These are phyloP conservation scores for Micronisus gabar DNA, from an alignment of 2,113 vertebrate species.

Conservation along the genomic window DNA sequence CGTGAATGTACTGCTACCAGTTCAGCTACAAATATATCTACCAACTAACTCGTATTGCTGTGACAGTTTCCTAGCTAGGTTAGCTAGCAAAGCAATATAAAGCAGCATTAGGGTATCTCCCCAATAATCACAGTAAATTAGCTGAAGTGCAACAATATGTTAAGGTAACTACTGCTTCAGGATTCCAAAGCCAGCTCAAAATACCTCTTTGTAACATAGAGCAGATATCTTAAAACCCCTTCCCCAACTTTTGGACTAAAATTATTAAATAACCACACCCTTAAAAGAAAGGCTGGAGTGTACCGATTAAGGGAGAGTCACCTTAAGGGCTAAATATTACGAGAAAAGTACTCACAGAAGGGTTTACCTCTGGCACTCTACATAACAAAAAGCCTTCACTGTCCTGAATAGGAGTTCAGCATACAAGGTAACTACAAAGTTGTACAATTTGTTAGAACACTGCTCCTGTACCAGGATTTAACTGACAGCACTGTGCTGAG, in stretches of 20 bases:
- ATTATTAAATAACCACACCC: neutral
- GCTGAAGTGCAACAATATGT: neutral
- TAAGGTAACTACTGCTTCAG: neutral
- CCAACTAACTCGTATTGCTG: fast-evolving
- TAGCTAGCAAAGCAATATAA: neutral
- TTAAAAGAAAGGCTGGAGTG: neutral
- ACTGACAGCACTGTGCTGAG: neutral
- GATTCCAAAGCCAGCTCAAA: neutral
- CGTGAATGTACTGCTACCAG: neutral
- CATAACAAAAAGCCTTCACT: neutral
- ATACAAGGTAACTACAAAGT: neutral
- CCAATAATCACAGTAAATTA: neutral
- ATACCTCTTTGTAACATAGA: neutral
- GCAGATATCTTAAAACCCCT: neutral
- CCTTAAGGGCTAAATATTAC: neutral
- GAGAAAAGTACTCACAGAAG: neutral
- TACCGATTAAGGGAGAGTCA: neutral
- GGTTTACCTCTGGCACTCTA: neutral
- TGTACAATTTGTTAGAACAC: neutral
- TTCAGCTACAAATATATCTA: neutral
- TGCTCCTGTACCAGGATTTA: neutral
- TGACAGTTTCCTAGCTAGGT: neutral
- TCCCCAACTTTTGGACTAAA: neutral
- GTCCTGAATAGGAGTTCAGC: neutral
- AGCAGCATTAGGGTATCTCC: neutral